Percentiles rank a stretch among this genome's conserved stretches.
phyloP scores from a whole-genome alignment of 2,888 invertebrate genomes.

The Harmothoe impar region DNA sequence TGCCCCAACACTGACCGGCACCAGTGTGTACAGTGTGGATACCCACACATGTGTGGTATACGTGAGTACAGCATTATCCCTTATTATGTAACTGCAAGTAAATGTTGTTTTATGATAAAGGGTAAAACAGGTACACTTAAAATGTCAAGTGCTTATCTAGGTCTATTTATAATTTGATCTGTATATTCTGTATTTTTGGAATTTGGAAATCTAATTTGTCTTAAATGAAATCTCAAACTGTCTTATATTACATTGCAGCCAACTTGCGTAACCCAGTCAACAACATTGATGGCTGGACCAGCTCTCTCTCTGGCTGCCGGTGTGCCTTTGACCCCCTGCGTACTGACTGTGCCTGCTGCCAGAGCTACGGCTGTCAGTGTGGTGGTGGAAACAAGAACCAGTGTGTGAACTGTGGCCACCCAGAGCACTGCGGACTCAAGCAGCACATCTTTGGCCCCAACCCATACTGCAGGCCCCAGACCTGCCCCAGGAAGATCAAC shows the following conservation, averaged over 20 bases:
- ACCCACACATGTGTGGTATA: slow-evolving; percentile 69
- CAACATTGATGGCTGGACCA: slow-evolving; percentile 66
- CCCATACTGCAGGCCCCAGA: slow-evolving; percentile 47
- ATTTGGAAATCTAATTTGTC: too few relatives aligned
- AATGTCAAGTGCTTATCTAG: too few relatives aligned
- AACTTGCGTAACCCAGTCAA: slow-evolving; percentile 36
- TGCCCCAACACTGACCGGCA: slow-evolving; percentile 69
- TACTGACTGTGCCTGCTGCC: slow-evolving; percentile 72
- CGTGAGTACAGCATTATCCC: slow-evolving; percentile 41
- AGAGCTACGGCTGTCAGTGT: slow-evolving; percentile 71
- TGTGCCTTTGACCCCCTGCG: slow-evolving; percentile 66
- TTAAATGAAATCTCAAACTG: not conserved
- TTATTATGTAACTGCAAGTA: too few relatives aligned
- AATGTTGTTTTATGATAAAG: too few relatives aligned
- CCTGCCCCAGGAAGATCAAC: slow-evolving; percentile 49
- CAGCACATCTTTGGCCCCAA: slow-evolving; percentile 62
- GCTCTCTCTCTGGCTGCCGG: slow-evolving; percentile 69
- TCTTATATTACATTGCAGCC: slow-evolving; percentile 5
- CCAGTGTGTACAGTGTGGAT: slow-evolving; percentile 72
- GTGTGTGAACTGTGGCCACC: slow-evolving; percentile 64
- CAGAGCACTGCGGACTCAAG: slow-evolving; percentile 63
- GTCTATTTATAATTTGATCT: too few relatives aligned
- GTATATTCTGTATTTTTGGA: too few relatives aligned
- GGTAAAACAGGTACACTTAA: too few relatives aligned
- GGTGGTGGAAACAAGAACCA: slow-evolving; percentile 63